Conservation (phyloP, 1,140 invertebrate genomes). For the Drosophila sproati region DNA sequence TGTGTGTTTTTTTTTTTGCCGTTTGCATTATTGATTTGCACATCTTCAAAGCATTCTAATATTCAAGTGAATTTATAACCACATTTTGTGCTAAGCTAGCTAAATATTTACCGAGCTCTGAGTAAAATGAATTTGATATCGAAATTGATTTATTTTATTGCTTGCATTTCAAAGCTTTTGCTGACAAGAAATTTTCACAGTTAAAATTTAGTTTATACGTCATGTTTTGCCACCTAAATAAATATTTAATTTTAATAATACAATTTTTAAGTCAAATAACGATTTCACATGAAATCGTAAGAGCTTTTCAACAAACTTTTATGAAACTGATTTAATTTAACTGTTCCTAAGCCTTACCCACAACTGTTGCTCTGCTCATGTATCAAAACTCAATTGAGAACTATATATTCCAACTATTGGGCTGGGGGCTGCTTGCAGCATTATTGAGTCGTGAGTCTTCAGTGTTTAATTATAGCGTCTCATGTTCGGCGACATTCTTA, state of each 20-base stretch:
- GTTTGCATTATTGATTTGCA: slow-evolving; percentile 12
- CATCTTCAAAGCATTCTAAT: slow-evolving; percentile 4
- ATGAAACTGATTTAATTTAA: neutral
- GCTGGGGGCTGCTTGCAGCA: slow-evolving; percentile 3
- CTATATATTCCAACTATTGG: neutral
- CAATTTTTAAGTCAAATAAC: too few species aligned
- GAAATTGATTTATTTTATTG: slow-evolving; percentile 34
- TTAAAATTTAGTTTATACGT: neutral
- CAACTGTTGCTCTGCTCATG: neutral
- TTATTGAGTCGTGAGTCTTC: slow-evolving; percentile 16
- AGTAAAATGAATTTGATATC: slow-evolving; percentile 21
- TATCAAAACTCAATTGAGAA: neutral
- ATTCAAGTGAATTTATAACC: neutral
- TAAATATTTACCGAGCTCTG: slow-evolving; percentile 29
- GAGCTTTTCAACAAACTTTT: too few species aligned
- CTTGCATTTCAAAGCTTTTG: neutral
- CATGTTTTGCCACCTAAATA: neutral
- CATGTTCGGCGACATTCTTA: slow-evolving; percentile 45
- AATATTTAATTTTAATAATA: neutral
- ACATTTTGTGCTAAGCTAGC: slow-evolving; percentile 8
- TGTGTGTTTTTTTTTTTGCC: slow-evolving; percentile 1
- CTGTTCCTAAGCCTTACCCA: neutral
- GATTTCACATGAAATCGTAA: too few species aligned
- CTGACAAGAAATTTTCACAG: neutral
- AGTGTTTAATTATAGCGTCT: slow-evolving; percentile 57